A percentile compares a stretch with the other conserved stretches of the same genome.
Conservation (phyloP, 1,140 invertebrate genomes). For the Mactra quadrangularis region DNA sequence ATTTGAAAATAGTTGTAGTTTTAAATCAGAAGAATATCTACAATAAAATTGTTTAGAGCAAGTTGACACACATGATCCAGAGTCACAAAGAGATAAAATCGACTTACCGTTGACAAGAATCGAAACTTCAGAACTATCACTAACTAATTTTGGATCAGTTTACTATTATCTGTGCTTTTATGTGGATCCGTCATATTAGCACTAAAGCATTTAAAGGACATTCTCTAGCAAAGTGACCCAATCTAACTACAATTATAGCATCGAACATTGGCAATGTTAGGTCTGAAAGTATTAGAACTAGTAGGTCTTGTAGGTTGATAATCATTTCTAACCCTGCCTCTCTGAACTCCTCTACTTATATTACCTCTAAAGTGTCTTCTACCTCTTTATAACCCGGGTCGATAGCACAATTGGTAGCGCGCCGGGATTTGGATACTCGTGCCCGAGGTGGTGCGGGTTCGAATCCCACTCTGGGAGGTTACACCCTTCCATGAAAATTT, state of each 20-base stretch:
- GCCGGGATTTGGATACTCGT: too few relatives aligned
- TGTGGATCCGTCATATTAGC: conserved; percentile 10
- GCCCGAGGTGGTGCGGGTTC: too few relatives aligned
- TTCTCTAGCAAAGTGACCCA: conserved; percentile 14
- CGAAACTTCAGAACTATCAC: neutral
- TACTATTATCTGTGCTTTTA: conserved; percentile 9
- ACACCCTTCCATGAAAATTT: too few relatives aligned
- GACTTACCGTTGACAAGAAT: neutral
- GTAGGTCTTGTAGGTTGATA: neutral
- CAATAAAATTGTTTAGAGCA: conserved; percentile 19
- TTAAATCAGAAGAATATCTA: neutral
- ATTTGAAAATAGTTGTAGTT: conserved; percentile 4
- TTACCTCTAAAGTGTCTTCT: neutral
- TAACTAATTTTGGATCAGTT: neutral
- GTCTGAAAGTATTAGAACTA: neutral
- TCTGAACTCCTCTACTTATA: neutral
- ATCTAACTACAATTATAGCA: conserved; percentile 14
- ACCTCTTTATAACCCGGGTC: too few relatives aligned
- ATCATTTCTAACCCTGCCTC: neutral
- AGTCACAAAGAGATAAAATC: neutral
- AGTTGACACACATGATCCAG: conserved; percentile 23
- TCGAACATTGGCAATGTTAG: neutral
- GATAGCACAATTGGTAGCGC: too few relatives aligned
- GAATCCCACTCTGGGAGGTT: too few relatives aligned
- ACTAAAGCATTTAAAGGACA: conserved; percentile 21